Evolutionary conservation across 2,888 invertebrate genomes (phyloP).

Genomic region (Agrotis clavis): DNA sequence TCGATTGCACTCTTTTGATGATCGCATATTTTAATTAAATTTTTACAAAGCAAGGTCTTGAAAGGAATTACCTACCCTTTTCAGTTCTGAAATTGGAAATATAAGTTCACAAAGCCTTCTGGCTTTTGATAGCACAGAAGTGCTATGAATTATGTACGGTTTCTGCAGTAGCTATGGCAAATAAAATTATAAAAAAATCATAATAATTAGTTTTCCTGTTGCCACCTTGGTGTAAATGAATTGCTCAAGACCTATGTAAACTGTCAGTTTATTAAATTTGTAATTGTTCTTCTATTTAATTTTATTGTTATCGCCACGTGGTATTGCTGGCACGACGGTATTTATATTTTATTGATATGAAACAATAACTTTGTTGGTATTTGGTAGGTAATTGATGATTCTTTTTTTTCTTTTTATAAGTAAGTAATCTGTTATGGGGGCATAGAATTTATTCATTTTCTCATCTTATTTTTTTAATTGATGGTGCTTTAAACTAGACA

Average conservation of each 20-base stretch:
- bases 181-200: slow-evolving; percentile 1
- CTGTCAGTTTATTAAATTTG: slow-evolving; percentile 22
- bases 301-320: too few species aligned
- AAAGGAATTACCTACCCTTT: not conserved
- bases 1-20: not conserved
- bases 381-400: not conserved
- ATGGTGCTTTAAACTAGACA: not conserved
- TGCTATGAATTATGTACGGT: too few species aligned
- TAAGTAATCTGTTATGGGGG: slow-evolving; percentile 2
- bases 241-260: slow-evolving; percentile 16
- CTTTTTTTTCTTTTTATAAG: not conserved
- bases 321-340: too few species aligned
- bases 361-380: not conserved
- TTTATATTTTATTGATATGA: not conserved
- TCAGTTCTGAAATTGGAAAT: not conserved
- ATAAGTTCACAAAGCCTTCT: not conserved
- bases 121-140: too few species aligned
- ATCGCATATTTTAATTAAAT: not conserved
- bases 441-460: not conserved
- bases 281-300: too few species aligned
- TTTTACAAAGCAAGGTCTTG: not conserved
- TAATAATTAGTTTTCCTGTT: slow-evolving; percentile 20
- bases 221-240: slow-evolving; percentile 21
- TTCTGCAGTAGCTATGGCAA: not conserved
- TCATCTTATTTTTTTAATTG: not conserved